phyloP scores from a whole-genome alignment of 2,797 vertebrate species.

The Gallinago nigripennis region DNA sequence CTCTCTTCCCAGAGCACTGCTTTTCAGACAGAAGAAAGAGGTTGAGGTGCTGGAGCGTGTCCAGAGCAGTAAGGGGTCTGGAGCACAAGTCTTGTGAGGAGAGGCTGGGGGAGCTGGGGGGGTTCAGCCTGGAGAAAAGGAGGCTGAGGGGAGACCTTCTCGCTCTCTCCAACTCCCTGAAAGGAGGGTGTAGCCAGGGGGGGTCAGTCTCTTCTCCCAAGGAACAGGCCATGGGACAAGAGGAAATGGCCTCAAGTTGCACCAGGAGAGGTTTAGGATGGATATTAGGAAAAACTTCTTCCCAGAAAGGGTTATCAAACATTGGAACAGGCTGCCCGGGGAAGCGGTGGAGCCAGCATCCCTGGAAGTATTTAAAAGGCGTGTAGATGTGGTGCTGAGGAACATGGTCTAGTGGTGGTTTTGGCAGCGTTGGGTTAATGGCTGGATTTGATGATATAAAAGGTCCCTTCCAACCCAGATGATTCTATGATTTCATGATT shows the following conservation, averaged over 20 bases:
- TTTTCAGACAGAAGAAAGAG: not conserved
- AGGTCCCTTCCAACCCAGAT: not conserved
- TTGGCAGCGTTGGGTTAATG: not conserved
- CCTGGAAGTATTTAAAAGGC: not conserved
- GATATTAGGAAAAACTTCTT: not conserved
- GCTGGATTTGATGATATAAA: not conserved
- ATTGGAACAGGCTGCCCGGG: not conserved
- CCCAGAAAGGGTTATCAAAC: not conserved
- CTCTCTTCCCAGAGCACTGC: not conserved
- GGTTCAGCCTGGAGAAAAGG: not conserved
- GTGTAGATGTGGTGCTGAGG: not conserved
- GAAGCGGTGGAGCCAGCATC: not conserved
- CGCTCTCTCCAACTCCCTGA: not conserved
- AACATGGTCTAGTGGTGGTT: not conserved
- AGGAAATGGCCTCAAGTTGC: not conserved
- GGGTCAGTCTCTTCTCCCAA: not conserved
- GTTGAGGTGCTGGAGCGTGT: not conserved
- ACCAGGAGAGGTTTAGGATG: not conserved
- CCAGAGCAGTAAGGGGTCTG: not conserved
- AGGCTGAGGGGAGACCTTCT: not conserved
- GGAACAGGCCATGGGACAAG: not conserved
- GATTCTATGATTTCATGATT: not conserved
- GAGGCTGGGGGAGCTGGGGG: not conserved
- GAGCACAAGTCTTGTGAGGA: too few species aligned
- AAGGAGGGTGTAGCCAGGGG: not conserved